These are phyloP conservation scores for Osmoderma eremita DNA, from an alignment of 2,888 invertebrate genomes.

Conservation along the genomic window DNA sequence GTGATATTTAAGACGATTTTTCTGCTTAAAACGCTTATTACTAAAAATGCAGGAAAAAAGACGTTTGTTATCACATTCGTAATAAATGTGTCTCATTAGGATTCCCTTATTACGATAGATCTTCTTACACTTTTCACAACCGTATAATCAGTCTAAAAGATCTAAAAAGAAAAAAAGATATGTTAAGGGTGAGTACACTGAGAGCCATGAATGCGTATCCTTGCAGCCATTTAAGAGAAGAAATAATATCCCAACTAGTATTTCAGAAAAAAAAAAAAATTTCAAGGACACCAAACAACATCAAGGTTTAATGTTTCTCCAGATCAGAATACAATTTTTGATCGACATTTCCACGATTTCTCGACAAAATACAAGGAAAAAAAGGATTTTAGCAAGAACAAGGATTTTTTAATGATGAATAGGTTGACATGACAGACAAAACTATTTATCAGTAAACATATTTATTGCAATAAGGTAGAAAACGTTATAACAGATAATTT, in stretches of 20 bases:
- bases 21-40: conserved; percentile 30
- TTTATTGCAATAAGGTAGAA: not conserved
- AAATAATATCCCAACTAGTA: too few species aligned
- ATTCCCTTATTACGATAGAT: conserved; percentile 43
- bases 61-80: conserved; percentile 39
- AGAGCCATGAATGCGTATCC: too few species aligned
- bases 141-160: not conserved
- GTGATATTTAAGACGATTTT: conserved; percentile 17
- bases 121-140: conserved; percentile 8
- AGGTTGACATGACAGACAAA: too few species aligned
- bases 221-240: too few species aligned
- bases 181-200: conserved; percentile 6
- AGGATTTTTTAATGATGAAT: too few species aligned
- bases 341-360: too few species aligned
- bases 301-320: too few species aligned
- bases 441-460: conserved; percentile 1
- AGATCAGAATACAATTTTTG: too few species aligned
- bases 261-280: too few species aligned
- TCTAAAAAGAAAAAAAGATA: conserved; percentile 11
- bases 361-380: too few species aligned
- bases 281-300: too few species aligned
- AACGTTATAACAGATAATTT: not conserved
- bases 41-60: conserved; percentile 31
- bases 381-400: too few species aligned
- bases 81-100: conserved; percentile 42